Conservation (phyloP, 2,113 vertebrate species). For the Corythaeola cristata region DNA sequence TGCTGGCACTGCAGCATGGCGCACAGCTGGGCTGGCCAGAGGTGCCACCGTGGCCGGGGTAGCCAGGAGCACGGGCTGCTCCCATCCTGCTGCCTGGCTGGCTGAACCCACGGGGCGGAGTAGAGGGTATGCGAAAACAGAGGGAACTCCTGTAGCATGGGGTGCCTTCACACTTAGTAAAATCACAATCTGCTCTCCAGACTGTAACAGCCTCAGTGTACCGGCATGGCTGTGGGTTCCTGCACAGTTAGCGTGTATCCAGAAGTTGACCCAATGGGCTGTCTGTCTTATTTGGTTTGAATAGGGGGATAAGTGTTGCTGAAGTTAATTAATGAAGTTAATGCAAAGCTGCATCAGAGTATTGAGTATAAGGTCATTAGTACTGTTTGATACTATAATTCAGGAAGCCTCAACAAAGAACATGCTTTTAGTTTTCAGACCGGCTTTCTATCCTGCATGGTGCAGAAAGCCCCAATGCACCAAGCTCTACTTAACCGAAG, state of each 20-base stretch:
- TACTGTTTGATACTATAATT: not conserved
- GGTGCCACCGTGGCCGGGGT: fast-evolving
- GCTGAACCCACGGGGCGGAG: fast-evolving
- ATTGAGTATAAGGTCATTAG: not conserved
- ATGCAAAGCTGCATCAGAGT: not conserved
- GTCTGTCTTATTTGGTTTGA: not conserved
- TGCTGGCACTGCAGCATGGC: not conserved
- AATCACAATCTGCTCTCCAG: not conserved
- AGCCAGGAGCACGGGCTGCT: fast-evolving
- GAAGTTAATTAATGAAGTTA: not conserved
- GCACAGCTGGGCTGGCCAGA: not conserved
- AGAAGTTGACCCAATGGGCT: not conserved
- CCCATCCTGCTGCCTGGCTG: fast-evolving
- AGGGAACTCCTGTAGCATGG: not conserved
- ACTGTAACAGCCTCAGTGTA: not conserved
- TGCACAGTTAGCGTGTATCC: not conserved
- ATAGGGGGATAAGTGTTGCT: not conserved
- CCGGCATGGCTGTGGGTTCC: not conserved
- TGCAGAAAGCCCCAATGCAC: not conserved
- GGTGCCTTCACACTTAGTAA: not conserved
- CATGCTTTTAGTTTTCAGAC: not conserved
- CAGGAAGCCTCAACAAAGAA: not conserved
- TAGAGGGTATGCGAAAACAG: fast-evolving
- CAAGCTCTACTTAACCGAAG: not conserved
- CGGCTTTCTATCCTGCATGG: fast-evolving